Percentiles rank a stretch among this genome's conserved stretches.
phyloP scores from a whole-genome alignment of 2,113 vertebrate species.

The Hyperoodon ampullatus region DNA sequence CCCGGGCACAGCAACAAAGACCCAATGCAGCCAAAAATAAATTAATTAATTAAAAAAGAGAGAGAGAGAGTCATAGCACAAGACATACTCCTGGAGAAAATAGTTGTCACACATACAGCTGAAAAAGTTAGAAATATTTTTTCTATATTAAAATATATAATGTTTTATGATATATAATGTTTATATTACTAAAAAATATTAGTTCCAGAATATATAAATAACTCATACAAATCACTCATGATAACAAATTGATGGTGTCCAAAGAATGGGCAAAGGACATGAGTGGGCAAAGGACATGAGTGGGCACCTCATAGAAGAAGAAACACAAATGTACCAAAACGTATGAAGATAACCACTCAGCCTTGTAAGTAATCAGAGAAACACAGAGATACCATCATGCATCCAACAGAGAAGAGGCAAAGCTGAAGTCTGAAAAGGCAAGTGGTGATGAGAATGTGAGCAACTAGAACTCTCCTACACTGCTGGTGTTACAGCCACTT shows the following conservation, averaged over 20 bases:
- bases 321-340: not conserved
- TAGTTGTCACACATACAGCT: not conserved
- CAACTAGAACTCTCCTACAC: not conserved
- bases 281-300: not conserved
- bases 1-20: too few species aligned
- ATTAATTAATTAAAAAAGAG: not conserved
- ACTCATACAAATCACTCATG: not conserved
- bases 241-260: not conserved
- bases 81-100: not conserved
- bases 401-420: not conserved
- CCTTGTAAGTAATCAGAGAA: not conserved
- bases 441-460: not conserved
- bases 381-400: not conserved
- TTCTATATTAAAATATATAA: not conserved
- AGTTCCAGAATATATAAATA: not conserved
- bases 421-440: not conserved
- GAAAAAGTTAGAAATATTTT: not conserved
- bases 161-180: not conserved
- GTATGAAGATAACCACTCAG: not conserved
- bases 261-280: not conserved
- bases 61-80: not conserved
- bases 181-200: not conserved
- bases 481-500: not conserved
- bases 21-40: too few species aligned
- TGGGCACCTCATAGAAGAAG: not conserved